Evolutionary conservation across 2,888 invertebrate genomes (phyloP).

Genomic region (Epinotia ramella): DNA sequence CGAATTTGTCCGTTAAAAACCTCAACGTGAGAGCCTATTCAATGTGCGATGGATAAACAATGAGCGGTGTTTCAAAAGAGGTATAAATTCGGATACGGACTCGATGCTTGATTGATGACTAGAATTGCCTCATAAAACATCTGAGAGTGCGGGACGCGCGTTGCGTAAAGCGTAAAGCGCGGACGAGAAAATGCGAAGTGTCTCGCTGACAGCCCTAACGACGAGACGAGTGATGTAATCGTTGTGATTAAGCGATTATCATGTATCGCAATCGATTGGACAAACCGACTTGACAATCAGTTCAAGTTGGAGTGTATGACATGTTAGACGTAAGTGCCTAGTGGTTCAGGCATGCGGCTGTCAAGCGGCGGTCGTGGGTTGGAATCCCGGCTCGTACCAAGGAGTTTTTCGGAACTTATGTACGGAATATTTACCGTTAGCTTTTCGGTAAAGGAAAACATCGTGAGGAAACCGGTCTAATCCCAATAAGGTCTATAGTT

Average conservation of each 20-base stretch:
- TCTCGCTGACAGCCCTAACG: constrained; percentile 38
- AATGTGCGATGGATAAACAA: constrained; percentile 34
- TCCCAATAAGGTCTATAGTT: no score
- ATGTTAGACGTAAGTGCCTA: constrained; percentile 1
- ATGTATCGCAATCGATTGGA: constrained; percentile 26
- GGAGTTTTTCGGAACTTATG: no score
- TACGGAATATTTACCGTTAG: no score
- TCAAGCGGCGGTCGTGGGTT: no score
- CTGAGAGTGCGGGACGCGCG: constrained; percentile 18
- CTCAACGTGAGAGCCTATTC: neutral
- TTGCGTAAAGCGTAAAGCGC: constrained; percentile 31
- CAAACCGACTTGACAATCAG: constrained; percentile 21
- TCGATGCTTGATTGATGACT: constrained; percentile 40
- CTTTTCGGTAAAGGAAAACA: no score
- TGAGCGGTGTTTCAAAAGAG: constrained; percentile 40
- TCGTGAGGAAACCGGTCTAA: no score
- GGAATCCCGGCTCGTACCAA: no score
- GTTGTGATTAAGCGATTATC: constrained; percentile 34
- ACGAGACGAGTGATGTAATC: constrained; percentile 35
- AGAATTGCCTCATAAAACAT: constrained; percentile 33
- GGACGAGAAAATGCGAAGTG: constrained; percentile 33
- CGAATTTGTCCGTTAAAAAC: no score
- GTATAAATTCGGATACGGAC: constrained; percentile 32
- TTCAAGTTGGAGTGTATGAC: constrained; percentile 35
- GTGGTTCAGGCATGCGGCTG: no score